Evolutionary conservation across 2,888 invertebrate genomes (phyloP).

Genomic region (Vannuccia rotundouncinata): DNA sequence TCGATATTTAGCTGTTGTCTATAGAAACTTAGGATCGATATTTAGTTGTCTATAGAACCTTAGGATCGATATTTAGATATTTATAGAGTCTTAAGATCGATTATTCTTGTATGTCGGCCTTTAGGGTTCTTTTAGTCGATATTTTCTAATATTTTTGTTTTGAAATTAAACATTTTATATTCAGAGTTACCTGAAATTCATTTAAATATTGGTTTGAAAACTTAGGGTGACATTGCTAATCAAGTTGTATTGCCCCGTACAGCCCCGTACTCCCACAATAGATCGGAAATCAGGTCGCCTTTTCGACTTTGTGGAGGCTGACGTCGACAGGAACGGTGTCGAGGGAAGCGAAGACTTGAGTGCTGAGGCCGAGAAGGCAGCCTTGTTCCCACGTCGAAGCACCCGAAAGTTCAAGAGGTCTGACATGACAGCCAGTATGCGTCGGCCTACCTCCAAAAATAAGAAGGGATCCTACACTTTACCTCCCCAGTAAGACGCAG

Average conservation of each 20-base stretch:
- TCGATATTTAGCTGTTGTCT: no score
- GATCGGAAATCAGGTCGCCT: background rate
- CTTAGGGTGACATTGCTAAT: background rate
- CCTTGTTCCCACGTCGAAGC: slow-evolving; percentile 21
- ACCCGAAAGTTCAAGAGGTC: background rate
- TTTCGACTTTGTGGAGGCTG: background rate
- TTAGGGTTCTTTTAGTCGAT: no score
- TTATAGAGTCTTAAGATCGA: no score
- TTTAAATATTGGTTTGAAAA: background rate
- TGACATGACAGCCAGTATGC: background rate
- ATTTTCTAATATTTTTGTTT: no score
- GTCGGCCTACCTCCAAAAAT: background rate
- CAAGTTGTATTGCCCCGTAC: background rate
- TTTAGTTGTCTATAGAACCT: no score
- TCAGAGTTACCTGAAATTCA: no score
- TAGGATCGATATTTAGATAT: no score
- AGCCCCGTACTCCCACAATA: background rate
- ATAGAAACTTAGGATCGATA: no score
- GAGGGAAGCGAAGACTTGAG: background rate
- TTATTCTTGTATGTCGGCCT: no score
- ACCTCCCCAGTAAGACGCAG: no score
- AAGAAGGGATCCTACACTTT: background rate
- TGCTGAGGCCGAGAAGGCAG: background rate
- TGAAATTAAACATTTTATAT: no score
- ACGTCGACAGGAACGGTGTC: background rate